Conservation (phyloP, 1,140 invertebrate genomes). For the Argopecten irradians region DNA sequence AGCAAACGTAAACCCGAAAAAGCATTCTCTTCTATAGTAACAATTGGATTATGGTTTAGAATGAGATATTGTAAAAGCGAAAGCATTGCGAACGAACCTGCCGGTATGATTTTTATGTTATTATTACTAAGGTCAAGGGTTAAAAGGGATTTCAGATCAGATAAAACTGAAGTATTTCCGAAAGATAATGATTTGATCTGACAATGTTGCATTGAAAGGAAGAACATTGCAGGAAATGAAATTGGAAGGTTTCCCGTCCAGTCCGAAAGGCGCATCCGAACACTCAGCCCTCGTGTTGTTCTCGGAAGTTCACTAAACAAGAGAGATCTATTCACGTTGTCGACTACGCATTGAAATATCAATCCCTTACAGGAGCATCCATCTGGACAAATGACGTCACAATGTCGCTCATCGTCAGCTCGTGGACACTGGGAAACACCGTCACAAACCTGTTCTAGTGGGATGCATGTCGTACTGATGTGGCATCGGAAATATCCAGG, state of each 20-base stretch:
- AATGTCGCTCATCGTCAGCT: constrained; percentile 4
- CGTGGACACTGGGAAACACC: neutral
- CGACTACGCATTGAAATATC: neutral
- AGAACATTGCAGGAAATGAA: neutral
- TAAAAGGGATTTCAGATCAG: neutral
- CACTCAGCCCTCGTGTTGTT: neutral
- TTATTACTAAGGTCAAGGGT: neutral
- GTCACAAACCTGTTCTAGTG: constrained; percentile 44
- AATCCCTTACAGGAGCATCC: neutral
- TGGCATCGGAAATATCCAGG: constrained; percentile 49
- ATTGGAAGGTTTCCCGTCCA: neutral
- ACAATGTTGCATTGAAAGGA: neutral
- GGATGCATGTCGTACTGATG: constrained; percentile 25
- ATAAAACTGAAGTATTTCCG: neutral
- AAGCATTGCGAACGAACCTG: neutral
- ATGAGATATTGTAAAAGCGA: neutral
- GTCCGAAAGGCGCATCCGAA: neutral
- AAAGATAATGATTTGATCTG: neutral
- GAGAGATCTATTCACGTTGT: neutral
- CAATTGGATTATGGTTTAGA: neutral
- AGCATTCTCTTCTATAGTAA: neutral
- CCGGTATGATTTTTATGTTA: neutral
- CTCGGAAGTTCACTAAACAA: neutral
- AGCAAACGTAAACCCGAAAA: neutral
- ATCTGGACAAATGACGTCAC: neutral